Evolutionary conservation across 2,797 vertebrate species (phyloP).

Genomic region (Diplodus sargus): DNA sequence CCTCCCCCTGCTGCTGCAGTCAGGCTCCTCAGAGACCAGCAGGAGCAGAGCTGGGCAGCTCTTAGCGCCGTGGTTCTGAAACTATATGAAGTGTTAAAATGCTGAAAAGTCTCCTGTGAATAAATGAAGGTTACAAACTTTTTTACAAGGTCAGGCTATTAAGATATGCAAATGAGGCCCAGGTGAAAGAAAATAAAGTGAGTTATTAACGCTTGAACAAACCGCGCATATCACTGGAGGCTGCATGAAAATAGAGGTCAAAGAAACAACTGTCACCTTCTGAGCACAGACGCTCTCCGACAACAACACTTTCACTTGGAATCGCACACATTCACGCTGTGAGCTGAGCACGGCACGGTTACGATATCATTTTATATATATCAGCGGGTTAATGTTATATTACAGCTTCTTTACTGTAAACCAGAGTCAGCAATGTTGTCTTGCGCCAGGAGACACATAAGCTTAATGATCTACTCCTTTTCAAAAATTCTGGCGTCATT

Average conservation of each 20-base stretch:
- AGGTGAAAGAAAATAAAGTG: constrained; percentile 7
- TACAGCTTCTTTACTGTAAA: too few species aligned
- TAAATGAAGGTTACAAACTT: constrained; percentile 30
- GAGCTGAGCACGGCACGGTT: not conserved
- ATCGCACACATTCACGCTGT: not conserved
- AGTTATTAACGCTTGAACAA: constrained; percentile 33
- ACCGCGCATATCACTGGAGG: constrained; percentile 26
- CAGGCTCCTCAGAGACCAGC: not conserved
- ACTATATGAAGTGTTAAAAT: rapidly evolving
- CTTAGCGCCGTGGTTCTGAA: not conserved
- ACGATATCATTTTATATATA: not conserved
- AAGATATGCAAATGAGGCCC: constrained; percentile 47
- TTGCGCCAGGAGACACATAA: too few species aligned
- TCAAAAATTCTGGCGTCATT: too few species aligned
- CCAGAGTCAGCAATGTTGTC: too few species aligned
- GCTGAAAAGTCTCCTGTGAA: constrained; percentile 7
- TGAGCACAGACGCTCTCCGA: not conserved
- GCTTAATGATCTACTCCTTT: too few species aligned
- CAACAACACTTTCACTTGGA: constrained; percentile 9
- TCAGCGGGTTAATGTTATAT: too few species aligned
- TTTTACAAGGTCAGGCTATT: constrained; percentile 23
- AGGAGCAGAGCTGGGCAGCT: not conserved
- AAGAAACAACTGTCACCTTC: not conserved
- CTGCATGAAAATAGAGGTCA: constrained; percentile 47
- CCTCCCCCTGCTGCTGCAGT: not conserved